Percentiles rank a stretch among this genome's conserved stretches.
These are phyloP conservation scores for Montifringilla adamsi DNA, from an alignment of 2,113 vertebrate species.

Conservation along the genomic window DNA sequence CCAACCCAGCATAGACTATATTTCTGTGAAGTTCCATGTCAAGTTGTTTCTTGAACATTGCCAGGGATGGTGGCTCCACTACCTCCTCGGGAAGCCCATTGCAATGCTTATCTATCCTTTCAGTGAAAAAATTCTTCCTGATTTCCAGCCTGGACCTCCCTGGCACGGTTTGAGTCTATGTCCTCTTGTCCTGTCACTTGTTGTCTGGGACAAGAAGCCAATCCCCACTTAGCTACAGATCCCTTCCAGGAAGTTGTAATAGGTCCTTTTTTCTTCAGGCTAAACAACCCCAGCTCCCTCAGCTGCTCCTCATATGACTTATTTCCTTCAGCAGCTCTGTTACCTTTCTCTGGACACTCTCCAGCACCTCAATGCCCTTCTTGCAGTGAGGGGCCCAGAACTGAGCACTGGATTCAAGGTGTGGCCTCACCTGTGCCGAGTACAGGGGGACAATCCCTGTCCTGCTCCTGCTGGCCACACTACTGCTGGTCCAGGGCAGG, in stretches of 20 bases:
- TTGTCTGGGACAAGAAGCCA: neutral
- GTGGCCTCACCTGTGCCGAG: fast-evolving
- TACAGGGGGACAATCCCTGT: neutral
- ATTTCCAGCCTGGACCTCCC: neutral
- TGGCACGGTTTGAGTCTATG: neutral
- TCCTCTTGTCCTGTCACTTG: neutral
- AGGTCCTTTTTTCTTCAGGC: neutral
- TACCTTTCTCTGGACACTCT: neutral
- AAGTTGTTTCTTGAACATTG: neutral
- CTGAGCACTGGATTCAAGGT: neutral
- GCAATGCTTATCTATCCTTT: neutral
- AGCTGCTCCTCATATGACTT: neutral
- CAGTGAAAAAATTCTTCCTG: neutral
- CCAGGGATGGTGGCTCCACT: neutral
- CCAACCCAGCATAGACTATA: neutral
- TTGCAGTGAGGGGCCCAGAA: fast-evolving
- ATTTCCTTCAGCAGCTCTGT: neutral
- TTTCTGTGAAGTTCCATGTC: neutral
- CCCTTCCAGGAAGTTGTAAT: neutral
- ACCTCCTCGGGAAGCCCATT: neutral
- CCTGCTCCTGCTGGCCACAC: neutral
- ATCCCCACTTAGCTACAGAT: neutral
- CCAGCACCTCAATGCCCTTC: neutral
- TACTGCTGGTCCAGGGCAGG: neutral
- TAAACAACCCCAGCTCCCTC: neutral